Evolutionary conservation across 2,888 invertebrate genomes (phyloP).

Genomic region (Phragmatobia fuliginosa): DNA sequence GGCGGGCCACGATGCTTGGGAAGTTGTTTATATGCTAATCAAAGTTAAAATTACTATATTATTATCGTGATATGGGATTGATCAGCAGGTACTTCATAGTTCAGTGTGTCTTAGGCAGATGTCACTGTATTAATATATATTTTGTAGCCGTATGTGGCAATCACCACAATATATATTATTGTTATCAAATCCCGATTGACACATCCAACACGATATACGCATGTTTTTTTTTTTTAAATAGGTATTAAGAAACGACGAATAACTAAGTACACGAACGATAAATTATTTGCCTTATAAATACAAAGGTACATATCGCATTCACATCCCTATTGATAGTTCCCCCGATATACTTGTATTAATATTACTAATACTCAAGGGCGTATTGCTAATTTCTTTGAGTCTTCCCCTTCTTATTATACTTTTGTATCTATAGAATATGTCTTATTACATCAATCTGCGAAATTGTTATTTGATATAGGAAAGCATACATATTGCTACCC

Average conservation of each 20-base stretch:
- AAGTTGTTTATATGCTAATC: no score
- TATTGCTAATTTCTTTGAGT: constrained; percentile 64
- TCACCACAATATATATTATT: neutral
- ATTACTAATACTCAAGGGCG: constrained; percentile 66
- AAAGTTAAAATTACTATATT: no score
- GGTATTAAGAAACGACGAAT: neutral
- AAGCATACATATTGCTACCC: constrained; percentile 24
- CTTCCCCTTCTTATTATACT: constrained; percentile 53
- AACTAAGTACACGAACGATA: constrained; percentile 10
- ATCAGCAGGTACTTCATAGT: no score
- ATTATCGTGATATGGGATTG: no score
- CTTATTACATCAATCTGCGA: constrained; percentile 52
- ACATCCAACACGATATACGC: neutral
- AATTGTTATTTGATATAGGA: constrained; percentile 51
- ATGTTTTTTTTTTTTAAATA: neutral
- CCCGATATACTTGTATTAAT: constrained; percentile 68
- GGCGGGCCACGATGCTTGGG: no score
- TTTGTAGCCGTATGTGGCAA: no score
- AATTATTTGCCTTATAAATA: neutral
- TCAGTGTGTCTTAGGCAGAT: no score
- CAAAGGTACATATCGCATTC: constrained; percentile 3
- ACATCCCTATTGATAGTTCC: constrained; percentile 33
- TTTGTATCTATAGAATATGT: constrained; percentile 50
- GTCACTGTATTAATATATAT: no score
- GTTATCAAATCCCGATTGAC: neutral